Base-by-base conservation (phyloP, 2,797 vertebrate species). In the Lithobates pipiens region DNA sequence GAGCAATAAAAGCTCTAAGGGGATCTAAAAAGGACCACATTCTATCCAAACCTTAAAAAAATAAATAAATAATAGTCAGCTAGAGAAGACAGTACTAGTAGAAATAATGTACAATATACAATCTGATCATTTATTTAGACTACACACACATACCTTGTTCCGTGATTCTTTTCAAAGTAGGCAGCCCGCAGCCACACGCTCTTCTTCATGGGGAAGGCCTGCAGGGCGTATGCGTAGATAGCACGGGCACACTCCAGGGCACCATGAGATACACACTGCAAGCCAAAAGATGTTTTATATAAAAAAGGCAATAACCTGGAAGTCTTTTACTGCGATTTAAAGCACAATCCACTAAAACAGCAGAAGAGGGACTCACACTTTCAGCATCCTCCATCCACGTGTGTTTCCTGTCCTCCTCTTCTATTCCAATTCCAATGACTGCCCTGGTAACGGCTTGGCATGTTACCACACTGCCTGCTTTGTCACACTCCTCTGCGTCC, bases 371-470 rank as follows among this genome's bases (percentile, higher is more conserved):
- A 90, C 96, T 89, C 91, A 99, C 98, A 54, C 98, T 99, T 88
- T 99, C 98, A 0, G 98, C 94, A 7, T 99, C 98, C 88, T 99
- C 98, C 98, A 99, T 99, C 98, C 98, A 99, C 46, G 98, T 99
- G 89, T 99, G 98, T 83, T 99, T 99, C 86, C 97, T 93, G 88
- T 99, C 98, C 81, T 99, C 98, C 18, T 99, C 98, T 88, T 99
- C 98, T 0, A 99, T 99, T 80, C 97, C 98, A 4, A 99, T 99
- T 8, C 98, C 98, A 2, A 99, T 98, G 86, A 99, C 98, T 0
- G 97, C 98, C 76, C 98, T 92, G 91, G 99, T 98, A 87, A 99
- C 95, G 0, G 98, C 97, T 92, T 99, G 98, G 90, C 98, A 99
- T 0, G 98, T 99, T 74, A 96, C 97, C 90, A 99, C 98, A 0